phyloP scores from a whole-genome alignment of 2,797 vertebrate species.

The Coilia nasus region DNA sequence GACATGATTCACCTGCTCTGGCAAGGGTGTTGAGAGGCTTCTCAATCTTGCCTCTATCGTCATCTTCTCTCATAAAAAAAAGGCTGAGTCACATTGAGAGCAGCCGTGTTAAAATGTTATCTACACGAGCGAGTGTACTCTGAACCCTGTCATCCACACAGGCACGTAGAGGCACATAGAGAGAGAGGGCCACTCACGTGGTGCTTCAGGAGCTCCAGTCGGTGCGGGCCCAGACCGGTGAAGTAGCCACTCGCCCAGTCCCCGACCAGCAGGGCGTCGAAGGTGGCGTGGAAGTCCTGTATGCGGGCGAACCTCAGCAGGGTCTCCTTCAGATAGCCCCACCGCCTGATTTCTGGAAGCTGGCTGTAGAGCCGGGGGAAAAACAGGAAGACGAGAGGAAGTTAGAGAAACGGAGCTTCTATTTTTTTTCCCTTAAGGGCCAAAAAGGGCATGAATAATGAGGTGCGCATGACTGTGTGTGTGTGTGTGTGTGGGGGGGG shows the following conservation, averaged over 20 bases:
- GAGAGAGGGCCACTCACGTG: constrained; percentile 74
- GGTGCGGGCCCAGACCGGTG: constrained; percentile 77
- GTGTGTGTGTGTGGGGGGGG: not conserved
- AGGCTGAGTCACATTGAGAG: not conserved
- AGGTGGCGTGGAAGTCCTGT: constrained; percentile 84
- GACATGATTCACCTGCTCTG: not conserved
- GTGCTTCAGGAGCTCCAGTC: constrained; percentile 86
- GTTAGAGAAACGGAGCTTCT: not conserved
- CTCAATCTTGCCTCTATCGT: not conserved
- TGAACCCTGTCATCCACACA: not conserved
- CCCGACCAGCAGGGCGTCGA: constrained; percentile 84
- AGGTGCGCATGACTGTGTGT: not conserved
- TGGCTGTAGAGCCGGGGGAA: constrained; percentile 66
- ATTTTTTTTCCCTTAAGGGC: not conserved
- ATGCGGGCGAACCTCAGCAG: constrained; percentile 86
- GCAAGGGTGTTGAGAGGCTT: not conserved
- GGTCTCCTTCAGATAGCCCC: constrained; percentile 87
- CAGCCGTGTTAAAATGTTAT: not conserved
- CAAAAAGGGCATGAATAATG: constrained; percentile 9
- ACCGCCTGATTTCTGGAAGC: constrained; percentile 83
- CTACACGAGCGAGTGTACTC: not conserved
- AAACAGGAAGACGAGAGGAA: not conserved
- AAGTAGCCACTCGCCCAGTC: constrained; percentile 86
- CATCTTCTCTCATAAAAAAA: not conserved
- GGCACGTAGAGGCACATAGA: not conserved